A percentile compares a stretch with the other conserved stretches of the same genome.
Evolutionary conservation across 2,888 invertebrate genomes (phyloP).

Genomic region (Acleris cristana): DNA sequence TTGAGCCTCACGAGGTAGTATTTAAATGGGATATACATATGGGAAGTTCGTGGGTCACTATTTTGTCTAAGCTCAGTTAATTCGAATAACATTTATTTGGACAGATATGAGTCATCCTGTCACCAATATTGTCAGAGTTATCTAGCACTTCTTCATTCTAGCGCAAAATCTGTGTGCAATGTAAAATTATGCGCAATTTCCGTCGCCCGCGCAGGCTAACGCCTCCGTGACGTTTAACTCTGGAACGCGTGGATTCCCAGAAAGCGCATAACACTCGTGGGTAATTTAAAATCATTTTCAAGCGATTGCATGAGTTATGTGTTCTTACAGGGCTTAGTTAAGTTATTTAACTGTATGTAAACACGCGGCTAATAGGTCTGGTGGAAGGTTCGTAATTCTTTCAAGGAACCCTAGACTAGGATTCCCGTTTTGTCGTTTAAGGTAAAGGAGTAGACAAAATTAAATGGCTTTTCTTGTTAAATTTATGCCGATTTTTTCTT

Average conservation of each 20-base stretch:
- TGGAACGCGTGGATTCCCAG: slow-evolving; percentile 3
- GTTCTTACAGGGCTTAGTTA: slow-evolving; percentile 16
- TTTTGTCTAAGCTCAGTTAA: too few species aligned
- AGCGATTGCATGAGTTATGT: slow-evolving; percentile 4
- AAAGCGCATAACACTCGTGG: slow-evolving; percentile 2
- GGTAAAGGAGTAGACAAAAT: too few species aligned
- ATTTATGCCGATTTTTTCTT: background rate
- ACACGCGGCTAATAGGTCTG: slow-evolving; percentile 3
- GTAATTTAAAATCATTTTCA: slow-evolving; percentile 13
- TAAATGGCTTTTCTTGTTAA: background rate
- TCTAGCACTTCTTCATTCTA: background rate
- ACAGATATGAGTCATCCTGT: too few species aligned
- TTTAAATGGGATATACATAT: too few species aligned
- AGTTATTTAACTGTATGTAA: slow-evolving; percentile 28
- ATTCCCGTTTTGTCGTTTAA: too few species aligned
- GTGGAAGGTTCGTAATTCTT: background rate
- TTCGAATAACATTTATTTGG: too few species aligned
- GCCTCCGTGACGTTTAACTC: slow-evolving; percentile 34
- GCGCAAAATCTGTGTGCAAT: background rate
- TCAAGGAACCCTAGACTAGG: background rate
- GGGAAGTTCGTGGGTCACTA: too few species aligned
- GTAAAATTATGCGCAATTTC: slow-evolving; percentile 46
- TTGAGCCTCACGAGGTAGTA: too few species aligned
- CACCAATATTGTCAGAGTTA: background rate
- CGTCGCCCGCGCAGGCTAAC: slow-evolving; percentile 40